A percentile compares a stretch with the other conserved stretches of the same genome.
Evolutionary conservation across 2,888 invertebrate species (phyloP).

Genomic region (Stegophylla sp.): DNA sequence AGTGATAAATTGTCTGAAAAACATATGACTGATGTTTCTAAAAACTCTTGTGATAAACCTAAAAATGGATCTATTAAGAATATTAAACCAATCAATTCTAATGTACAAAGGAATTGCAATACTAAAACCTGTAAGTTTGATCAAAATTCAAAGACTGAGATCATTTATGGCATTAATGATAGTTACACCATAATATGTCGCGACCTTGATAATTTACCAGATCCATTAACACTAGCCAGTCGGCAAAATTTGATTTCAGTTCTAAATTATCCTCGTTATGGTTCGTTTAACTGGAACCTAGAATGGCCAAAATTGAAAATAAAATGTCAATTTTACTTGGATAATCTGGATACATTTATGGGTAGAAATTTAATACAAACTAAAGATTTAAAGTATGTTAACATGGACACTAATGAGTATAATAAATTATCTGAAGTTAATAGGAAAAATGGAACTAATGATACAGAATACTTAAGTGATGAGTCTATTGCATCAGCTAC

Average conservation of each 20-base stretch:
- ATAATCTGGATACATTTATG: conserved; percentile 62
- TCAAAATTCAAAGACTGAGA: background rate
- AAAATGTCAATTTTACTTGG: conserved; percentile 69
- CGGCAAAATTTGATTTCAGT: conserved; percentile 73
- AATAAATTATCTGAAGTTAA: background rate
- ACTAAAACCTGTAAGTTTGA: background rate
- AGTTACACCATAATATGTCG: background rate
- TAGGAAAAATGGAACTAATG: background rate
- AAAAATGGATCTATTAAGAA: background rate
- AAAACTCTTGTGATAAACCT: background rate
- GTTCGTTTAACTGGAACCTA: conserved; percentile 76
- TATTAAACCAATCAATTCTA: background rate
- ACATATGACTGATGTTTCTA: too few relatives aligned
- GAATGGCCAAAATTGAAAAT: conserved; percentile 66
- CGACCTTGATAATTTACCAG: background rate
- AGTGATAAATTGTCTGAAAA: too few relatives aligned
- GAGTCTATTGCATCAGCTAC: conserved; percentile 5
- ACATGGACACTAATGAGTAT: background rate
- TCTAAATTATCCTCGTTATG: conserved; percentile 75
- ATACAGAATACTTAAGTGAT: conserved; percentile 29
- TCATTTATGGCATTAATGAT: background rate
- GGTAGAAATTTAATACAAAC: background rate
- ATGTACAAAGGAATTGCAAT: background rate
- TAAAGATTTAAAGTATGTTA: conserved; percentile 1
- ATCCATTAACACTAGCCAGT: background rate